Evolutionary conservation across 2,113 vertebrate genomes (phyloP), one percentile per base, ranked within the genome.

Genomic region (Aphyosemion australe): DNA sequence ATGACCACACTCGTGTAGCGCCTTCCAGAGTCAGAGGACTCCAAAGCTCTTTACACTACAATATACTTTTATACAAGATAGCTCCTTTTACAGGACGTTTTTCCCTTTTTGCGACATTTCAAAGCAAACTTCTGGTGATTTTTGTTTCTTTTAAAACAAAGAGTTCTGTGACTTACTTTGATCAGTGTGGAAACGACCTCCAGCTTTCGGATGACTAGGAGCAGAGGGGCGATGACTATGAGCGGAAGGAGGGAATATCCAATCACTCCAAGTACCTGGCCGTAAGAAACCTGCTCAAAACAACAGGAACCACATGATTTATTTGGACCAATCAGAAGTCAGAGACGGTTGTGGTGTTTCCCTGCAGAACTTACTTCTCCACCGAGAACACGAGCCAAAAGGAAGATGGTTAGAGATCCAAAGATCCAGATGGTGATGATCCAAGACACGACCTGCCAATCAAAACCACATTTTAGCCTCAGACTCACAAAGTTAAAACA

Each of bases 391-490:
- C 96, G 94, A 69, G 97, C 97, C 87, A 99, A 87, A 84, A 99
- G 92, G 87, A 99, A 99, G 84, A 99, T 95, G 21, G 95, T 99
- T 84, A 98, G 82, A 14, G 97, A 98, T 81, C 97, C 97, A 93
- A 99, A 98, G 90, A 99, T 97, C 97, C 97, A 98, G 91, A 99
- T 99, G 77, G 97, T 99, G 92, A 99, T 96, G 79, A 99, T 99
- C 97, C 97, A 99, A 64, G 97, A 99, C 82, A 99, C 97, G 69
- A 99, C 97, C 97, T 99, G 65, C 1, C 0, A 5, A 51, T 12
- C 1, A 4, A 52, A 54, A 65, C 11, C n/a, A 21, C 0, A 16
- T 1, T 21, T 47, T 7, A 54, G 6, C 59, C 18, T 46, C 20
- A 16, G 26, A n/a, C n/a, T n/a, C n/a, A n/a, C n/a, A n/a, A 26